phyloP scores from a whole-genome alignment of 2,797 vertebrate species.

The Pantherophis alleghaniensis region DNA sequence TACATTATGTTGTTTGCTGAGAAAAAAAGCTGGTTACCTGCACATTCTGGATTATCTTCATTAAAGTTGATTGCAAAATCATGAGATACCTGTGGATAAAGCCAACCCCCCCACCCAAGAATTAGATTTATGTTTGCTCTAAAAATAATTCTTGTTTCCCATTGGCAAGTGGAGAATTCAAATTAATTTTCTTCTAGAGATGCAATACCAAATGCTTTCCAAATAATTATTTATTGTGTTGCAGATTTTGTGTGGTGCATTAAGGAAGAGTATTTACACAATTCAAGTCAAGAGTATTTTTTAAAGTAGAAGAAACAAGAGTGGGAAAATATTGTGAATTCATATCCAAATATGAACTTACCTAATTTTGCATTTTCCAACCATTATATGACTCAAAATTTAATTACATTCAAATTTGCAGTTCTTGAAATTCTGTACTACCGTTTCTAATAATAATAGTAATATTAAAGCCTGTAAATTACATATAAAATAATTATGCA shows the following conservation, averaged over 20 bases:
- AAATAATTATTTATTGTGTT: neutral
- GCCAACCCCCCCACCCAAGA: slow-evolving; percentile 11
- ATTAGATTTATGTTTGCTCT: slow-evolving; percentile 53
- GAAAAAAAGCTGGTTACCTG: slow-evolving; percentile 77
- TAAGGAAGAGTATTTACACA: neutral
- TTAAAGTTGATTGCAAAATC: slow-evolving; percentile 99
- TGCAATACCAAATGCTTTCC: neutral
- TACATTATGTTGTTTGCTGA: slow-evolving; percentile 10
- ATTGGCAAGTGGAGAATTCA: neutral
- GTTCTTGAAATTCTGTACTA: neutral
- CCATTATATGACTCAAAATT: neutral
- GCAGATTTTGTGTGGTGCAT: neutral
- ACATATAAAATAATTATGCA: neutral
- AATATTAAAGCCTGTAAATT: neutral
- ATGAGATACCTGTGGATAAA: slow-evolving; percentile 86
- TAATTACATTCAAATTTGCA: neutral
- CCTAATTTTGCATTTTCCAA: neutral
- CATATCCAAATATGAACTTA: neutral
- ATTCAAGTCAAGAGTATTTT: neutral
- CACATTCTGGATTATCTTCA: slow-evolving; percentile 98
- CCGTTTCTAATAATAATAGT: neutral
- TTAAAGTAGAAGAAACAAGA: neutral
- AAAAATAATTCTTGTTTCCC: slow-evolving; percentile 42
- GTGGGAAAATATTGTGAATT: neutral
- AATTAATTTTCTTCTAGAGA: neutral